These are phyloP conservation scores for Phalacrocorax brasilianus DNA, from an alignment of 2,113 vertebrate species.

Conservation along the genomic window DNA sequence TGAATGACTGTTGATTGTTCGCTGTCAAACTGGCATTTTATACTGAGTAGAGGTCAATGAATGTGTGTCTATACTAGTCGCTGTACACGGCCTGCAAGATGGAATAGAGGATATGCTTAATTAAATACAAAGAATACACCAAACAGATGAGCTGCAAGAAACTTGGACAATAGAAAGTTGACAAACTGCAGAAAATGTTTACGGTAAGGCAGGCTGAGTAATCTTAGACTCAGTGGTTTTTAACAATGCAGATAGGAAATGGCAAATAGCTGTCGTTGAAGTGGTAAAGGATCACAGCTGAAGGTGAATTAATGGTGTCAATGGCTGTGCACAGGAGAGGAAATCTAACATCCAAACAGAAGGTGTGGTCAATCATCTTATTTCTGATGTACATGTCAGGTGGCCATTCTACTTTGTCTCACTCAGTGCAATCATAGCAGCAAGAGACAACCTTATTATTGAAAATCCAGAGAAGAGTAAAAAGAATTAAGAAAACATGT, in stretches of 20 bases:
- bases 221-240: neutral
- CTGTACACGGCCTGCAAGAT: neutral
- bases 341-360: neutral
- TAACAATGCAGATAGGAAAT: neutral
- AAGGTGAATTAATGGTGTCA: neutral
- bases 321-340: neutral
- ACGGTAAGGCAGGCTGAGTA: neutral
- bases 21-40: neutral
- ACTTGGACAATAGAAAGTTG: neutral
- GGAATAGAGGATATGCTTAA: neutral
- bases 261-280: neutral
- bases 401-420: neutral
- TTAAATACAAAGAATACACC: neutral
- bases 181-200: neutral
- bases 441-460: neutral
- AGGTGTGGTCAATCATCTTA: neutral
- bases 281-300: neutral
- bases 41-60: neutral
- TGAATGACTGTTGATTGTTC: neutral
- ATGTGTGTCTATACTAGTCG: neutral
- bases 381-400: neutral
- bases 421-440: neutral
- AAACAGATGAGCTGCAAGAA: neutral
- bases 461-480: neutral
- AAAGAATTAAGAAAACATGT: neutral